Conservation (phyloP, 2,797 vertebrate genomes). For the Sternarchorhynchus goeldii region DNA sequence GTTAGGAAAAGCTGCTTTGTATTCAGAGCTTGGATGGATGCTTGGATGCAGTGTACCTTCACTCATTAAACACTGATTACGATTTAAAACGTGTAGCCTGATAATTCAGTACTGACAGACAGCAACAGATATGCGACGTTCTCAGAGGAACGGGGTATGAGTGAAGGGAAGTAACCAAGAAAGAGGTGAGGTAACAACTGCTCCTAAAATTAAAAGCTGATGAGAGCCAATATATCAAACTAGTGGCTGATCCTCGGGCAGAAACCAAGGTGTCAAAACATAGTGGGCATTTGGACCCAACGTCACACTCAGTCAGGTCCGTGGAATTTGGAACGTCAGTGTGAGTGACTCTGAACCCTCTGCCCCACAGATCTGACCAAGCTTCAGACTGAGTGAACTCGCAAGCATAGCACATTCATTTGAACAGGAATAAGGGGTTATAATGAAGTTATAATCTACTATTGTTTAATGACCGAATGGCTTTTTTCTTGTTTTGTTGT, state of each 20-base stretch:
- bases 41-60: not conserved
- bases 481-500: too few species aligned
- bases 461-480: too few species aligned
- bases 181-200: not conserved
- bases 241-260: not conserved
- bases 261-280: constrained; percentile 10
- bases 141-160: not conserved
- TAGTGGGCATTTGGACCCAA: constrained; percentile 9
- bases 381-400: not conserved
- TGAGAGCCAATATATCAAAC: constrained; percentile 1
- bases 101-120: not conserved
- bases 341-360: constrained; percentile 18
- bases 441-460: too few species aligned
- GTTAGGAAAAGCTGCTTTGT: too few species aligned
- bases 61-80: not conserved
- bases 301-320: not conserved
- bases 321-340: constrained; percentile 38
- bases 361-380: not conserved
- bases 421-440: too few species aligned
- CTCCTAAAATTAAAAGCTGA: not conserved
- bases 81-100: not conserved
- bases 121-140: not conserved
- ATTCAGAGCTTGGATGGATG: too few species aligned
- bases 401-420: not conserved
- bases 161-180: not conserved